Evolutionary conservation across 37 sponge, comb jelly and placozoan species (phyloP), one percentile per base, ranked within the genome.

Genomic region (Chondrilla cf. caribensis): DNA sequence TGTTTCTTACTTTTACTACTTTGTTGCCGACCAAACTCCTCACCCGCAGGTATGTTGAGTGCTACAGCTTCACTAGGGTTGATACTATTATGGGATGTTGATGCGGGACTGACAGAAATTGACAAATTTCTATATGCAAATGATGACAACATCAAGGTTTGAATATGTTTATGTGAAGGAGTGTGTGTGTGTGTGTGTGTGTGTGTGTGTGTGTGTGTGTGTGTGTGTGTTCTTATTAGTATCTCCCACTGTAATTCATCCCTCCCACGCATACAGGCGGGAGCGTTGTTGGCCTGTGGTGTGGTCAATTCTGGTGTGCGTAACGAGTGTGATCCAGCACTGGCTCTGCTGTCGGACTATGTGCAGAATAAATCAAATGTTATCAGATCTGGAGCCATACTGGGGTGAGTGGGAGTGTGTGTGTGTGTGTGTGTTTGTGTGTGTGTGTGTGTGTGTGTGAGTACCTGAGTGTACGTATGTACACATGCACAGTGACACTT

Each of bases 311-410:
- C 83, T 70, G 99, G 99, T 24, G 93, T 98, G 6, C 58, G 92
- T 4, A 98, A 98, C 47, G 99, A 98, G 80, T 96, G 96, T 86
- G 99, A 98, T 72, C 99, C 99, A 9, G 99, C 99, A 18, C 86
- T 96, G 62, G 99, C 96, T 1, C 84, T 98, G 35, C 94, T 95
- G 39, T 86, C 94, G 0, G 99, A 98, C 85, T 98, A 92, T 83
- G 94, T 98, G 33, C 68, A 73, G 21, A 90, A 96, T 67, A 37
- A 75, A 41, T 82, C 86, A 58, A 82, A 76, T 58, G 85, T 79
- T 44, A 92, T 98, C 87, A 84, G 96, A 41, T 68, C 92, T 38
- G 96, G 93, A 71, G 87, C 96, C 33, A 81, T 94, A 25, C 86
- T 98, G 0, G 64, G 64, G 64, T 62, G 64, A 62, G 64, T 4